Base-by-base conservation (phyloP, 2,888 invertebrate genomes). In the Coelinius sp. region DNA sequence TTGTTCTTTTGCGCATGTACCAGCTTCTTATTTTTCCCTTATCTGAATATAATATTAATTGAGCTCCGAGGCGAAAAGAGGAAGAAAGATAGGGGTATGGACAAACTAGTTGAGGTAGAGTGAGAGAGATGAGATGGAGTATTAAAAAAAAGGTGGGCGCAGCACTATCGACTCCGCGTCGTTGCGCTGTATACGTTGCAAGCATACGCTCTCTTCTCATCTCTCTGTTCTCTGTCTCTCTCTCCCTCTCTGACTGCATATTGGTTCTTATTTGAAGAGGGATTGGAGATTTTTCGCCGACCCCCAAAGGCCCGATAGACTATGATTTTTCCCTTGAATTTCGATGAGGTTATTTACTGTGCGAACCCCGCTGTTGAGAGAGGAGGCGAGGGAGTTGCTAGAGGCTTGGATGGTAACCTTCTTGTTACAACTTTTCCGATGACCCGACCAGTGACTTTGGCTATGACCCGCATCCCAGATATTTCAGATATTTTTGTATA, bases 91-190 rank as follows among this genome's bases (percentile, higher is more conserved):
- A n/a, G 46, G 64, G 20, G 38, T 20, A 35, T 44, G 67, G 44
- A 41, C 22, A 46, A 67, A 27, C 17, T 14, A 44, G 31, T 68
- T 46, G 27, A 53, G 44, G 35, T 7, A n/a, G 59, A 52, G 52
- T 25, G 63, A 52, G 62, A 62, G 70, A 70, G 53, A 53, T 41
- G 35, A 52, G 38, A 56, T 14, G 17, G 38, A 41, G 38, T 27
- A 56, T 53, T 25, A 27, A 65, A 65, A 25, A 56, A 22, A 62
- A 66, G 62, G 44, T 52, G 27, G 38, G 52, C 41, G 64, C 27
- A 65, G 49, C 71, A 66, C 74, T 80, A 78, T 80, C 75, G 71
- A 76, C 74, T 79, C 78, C 35, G 38, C 22, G 38, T 79, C 74
- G 78, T 68, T 68, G 62, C 63, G 46, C 53, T 53, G n/a, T n/a